phyloP scores from a whole-genome alignment of 2,113 vertebrate genomes.

The Brachyistius frenatus region DNA sequence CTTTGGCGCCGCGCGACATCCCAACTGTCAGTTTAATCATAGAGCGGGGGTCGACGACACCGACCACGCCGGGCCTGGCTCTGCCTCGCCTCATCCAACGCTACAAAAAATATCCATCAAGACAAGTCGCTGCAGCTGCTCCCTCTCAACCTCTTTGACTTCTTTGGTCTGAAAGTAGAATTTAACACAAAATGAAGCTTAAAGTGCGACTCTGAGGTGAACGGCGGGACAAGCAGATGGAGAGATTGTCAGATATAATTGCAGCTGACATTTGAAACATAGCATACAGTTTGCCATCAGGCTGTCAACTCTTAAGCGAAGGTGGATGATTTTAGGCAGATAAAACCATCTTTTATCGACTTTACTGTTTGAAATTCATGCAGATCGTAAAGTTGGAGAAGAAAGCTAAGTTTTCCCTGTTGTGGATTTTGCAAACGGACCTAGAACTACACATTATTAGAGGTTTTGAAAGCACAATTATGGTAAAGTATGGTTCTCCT shows the following conservation, averaged over 20 bases:
- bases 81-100: background rate
- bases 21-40: constrained; percentile 71
- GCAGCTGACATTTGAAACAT: background rate
- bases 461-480: too few relatives aligned
- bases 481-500: too few relatives aligned
- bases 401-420: too few relatives aligned
- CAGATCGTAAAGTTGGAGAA: too few relatives aligned
- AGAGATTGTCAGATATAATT: background rate
- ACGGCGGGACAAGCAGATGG: background rate
- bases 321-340: too few relatives aligned
- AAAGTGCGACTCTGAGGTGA: background rate
- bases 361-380: too few relatives aligned
- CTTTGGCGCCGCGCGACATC: constrained; percentile 50
- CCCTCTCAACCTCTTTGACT: background rate
- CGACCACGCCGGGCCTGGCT: background rate
- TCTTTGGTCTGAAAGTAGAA: background rate
- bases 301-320: too few relatives aligned
- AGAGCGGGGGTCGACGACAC: constrained; percentile 29
- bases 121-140: background rate
- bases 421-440: too few relatives aligned
- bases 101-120: constrained; percentile 8
- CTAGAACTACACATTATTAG: too few relatives aligned
- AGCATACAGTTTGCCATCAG: background rate
- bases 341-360: too few relatives aligned
- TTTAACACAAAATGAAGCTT: background rate